Percentiles rank a stretch among this genome's conserved stretches.
phyloP scores from a whole-genome alignment of 2,113 vertebrate genomes.

The Thinocorus orbignyianus region DNA sequence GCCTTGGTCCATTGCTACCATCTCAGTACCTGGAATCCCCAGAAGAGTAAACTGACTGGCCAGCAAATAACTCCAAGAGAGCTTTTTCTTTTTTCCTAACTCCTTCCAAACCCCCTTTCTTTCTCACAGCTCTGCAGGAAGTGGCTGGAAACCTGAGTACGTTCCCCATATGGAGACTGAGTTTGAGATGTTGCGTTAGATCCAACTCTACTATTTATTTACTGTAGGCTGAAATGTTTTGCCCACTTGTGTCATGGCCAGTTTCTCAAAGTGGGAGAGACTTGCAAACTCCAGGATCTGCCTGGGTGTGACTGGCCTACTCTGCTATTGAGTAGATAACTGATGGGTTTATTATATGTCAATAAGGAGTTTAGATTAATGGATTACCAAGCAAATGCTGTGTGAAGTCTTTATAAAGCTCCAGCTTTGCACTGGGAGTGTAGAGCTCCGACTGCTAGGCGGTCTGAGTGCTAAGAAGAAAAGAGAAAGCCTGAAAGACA shows the following conservation, averaged over 20 bases:
- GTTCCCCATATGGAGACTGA: no score
- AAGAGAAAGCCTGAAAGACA: neutral
- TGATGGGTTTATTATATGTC: neutral
- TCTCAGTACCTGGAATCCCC: neutral
- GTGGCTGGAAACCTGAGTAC: neutral
- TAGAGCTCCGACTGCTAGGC: neutral
- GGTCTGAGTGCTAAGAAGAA: neutral
- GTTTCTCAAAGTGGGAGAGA: neutral
- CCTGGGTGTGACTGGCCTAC: neutral
- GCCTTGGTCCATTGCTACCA: fast-evolving
- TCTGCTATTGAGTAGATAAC: neutral
- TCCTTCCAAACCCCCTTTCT: neutral
- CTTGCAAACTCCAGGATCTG: neutral
- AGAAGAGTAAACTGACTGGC: neutral
- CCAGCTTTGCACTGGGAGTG: neutral
- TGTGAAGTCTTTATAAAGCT: conserved; percentile 25
- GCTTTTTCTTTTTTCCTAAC: neutral
- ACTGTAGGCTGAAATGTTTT: neutral
- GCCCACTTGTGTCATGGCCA: fast-evolving
- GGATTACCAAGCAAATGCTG: neutral
- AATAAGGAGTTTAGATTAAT: conserved; percentile 43
- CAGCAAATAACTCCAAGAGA: neutral
- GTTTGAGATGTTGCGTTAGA: neutral
- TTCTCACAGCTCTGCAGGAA: neutral
- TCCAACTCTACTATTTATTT: neutral